phyloP scores from a whole-genome alignment of 2,797 vertebrate species.

The Vespertilio murinus region DNA sequence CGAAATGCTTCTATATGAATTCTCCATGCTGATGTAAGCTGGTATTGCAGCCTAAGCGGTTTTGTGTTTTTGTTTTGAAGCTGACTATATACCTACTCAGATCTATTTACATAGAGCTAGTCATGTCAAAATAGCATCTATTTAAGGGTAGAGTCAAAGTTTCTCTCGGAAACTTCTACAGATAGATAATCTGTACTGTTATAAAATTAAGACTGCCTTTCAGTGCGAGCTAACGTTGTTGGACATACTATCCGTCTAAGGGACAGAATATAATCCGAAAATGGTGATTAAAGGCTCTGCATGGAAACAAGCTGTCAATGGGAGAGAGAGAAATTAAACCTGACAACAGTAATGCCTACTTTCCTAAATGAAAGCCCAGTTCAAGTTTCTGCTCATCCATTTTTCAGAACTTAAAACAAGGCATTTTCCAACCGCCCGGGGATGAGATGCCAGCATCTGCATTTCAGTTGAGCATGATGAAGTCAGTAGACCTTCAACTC shows the following conservation, averaged over 20 bases:
- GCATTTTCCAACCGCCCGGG: slow-evolving; percentile 78
- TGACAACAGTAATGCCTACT: slow-evolving; percentile 82
- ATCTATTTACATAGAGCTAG: slow-evolving; percentile 70
- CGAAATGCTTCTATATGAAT: slow-evolving; percentile 49
- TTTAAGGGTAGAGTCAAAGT: slow-evolving; percentile 84
- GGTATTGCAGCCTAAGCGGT: slow-evolving; percentile 65
- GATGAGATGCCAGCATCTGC: slow-evolving; percentile 83
- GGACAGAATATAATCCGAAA: slow-evolving; percentile 80
- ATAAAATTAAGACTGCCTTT: slow-evolving; percentile 66
- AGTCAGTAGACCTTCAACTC: slow-evolving; percentile 33
- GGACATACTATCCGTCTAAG: slow-evolving; percentile 75
- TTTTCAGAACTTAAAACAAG: slow-evolving; percentile 80
- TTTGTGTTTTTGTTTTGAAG: neutral
- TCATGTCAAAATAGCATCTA: slow-evolving; percentile 83
- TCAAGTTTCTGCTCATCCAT: slow-evolving; percentile 85
- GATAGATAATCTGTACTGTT: slow-evolving; percentile 84
- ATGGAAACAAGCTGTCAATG: slow-evolving; percentile 83
- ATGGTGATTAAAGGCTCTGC: slow-evolving; percentile 81
- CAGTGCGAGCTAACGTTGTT: slow-evolving; percentile 69
- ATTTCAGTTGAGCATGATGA: slow-evolving; percentile 69
- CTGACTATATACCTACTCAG: slow-evolving; percentile 33
- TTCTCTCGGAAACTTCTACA: slow-evolving; percentile 84
- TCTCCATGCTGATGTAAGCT: slow-evolving; percentile 60
- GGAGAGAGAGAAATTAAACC: slow-evolving; percentile 83
- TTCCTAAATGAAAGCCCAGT: slow-evolving; percentile 84